phyloP scores from a whole-genome alignment of 2,888 invertebrate species.

The Drosophila meridionalis region DNA sequence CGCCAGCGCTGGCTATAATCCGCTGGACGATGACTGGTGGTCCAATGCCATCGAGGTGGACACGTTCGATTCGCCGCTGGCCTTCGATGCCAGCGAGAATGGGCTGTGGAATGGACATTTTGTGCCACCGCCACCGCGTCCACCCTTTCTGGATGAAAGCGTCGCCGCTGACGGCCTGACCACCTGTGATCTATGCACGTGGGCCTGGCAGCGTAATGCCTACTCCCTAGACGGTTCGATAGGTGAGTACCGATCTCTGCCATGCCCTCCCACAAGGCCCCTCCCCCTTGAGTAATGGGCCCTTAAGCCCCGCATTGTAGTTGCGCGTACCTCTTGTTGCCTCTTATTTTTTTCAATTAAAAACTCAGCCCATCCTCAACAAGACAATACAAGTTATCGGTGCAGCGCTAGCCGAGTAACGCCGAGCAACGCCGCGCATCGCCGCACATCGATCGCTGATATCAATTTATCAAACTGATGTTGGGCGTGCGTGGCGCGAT shows the following conservation, averaged over 20 bases:
- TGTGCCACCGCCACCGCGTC: slow-evolving; percentile 89
- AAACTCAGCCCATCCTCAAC: slow-evolving; percentile 55
- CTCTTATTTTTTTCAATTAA: slow-evolving; percentile 72
- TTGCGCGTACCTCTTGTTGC: slow-evolving; percentile 4
- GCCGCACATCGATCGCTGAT: slow-evolving; percentile 82
- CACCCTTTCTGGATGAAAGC: slow-evolving; percentile 88
- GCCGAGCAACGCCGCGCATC: slow-evolving; percentile 14
- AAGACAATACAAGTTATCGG: slow-evolving; percentile 50
- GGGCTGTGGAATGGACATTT: slow-evolving; percentile 86
- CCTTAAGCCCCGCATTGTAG: slow-evolving; percentile 31
- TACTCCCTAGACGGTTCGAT: slow-evolving; percentile 87
- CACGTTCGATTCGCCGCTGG: slow-evolving; percentile 85
- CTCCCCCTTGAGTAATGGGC: slow-evolving; percentile 37
- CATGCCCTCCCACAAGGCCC: slow-evolving; percentile 9
- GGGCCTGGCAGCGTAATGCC: slow-evolving; percentile 89
- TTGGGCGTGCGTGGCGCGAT: slow-evolving; percentile 81
- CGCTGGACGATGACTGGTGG: slow-evolving; percentile 84
- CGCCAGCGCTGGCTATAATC: slow-evolving; percentile 55
- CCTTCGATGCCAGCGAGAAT: slow-evolving; percentile 85
- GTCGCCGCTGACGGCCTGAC: slow-evolving; percentile 89
- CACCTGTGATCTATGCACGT: slow-evolving; percentile 90
- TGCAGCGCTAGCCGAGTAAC: slow-evolving; percentile 19
- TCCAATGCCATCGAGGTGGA: slow-evolving; percentile 85
- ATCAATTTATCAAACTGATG: slow-evolving; percentile 84
- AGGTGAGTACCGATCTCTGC: slow-evolving; percentile 85